These are phyloP conservation scores for Albula goreensis DNA, from an alignment of 2,113 vertebrate species.

Conservation along the genomic window DNA sequence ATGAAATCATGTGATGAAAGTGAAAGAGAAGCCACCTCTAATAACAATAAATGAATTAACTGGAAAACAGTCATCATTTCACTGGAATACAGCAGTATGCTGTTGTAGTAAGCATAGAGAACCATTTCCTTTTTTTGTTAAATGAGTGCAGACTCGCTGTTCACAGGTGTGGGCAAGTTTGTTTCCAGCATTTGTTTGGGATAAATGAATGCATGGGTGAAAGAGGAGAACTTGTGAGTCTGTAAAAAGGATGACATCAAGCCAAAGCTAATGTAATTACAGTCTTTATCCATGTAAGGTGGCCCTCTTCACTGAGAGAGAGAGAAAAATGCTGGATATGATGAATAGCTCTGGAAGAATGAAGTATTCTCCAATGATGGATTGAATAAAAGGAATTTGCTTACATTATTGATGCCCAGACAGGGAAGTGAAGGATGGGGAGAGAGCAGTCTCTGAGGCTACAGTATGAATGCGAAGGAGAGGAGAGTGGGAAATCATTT, in stretches of 20 bases:
- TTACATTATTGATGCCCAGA: conserved; percentile 46
- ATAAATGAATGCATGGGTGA: conserved; percentile 45
- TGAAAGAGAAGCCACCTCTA: not conserved
- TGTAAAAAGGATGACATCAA: conserved; percentile 46
- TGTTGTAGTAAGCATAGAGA: not conserved
- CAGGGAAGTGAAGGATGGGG: conserved; percentile 24
- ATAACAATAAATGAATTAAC: not conserved
- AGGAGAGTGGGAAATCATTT: conserved; percentile 20
- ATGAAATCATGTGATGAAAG: conserved; percentile 3
- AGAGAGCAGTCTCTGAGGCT: conserved; percentile 9
- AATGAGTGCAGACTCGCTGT: not conserved
- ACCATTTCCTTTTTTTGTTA: not conserved
- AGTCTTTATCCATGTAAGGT: conserved; percentile 43
- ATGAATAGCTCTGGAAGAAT: conserved; percentile 50
- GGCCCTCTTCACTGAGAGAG: conserved; percentile 32
- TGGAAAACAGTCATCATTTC: not conserved
- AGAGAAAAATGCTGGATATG: conserved; percentile 35
- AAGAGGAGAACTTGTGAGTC: conserved; percentile 44
- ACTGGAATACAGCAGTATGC: not conserved
- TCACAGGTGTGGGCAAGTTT: not conserved
- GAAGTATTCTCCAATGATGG: conserved; percentile 46
- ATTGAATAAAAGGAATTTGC: conserved; percentile 48
- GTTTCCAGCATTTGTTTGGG: not conserved
- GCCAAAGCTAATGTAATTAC: conserved; percentile 46
- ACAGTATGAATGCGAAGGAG: conserved; percentile 8